Evolutionary conservation across 2,797 vertebrate genomes (phyloP), one percentile per base, ranked within the genome.

Genomic region (Eupleurogrammus muticus): DNA sequence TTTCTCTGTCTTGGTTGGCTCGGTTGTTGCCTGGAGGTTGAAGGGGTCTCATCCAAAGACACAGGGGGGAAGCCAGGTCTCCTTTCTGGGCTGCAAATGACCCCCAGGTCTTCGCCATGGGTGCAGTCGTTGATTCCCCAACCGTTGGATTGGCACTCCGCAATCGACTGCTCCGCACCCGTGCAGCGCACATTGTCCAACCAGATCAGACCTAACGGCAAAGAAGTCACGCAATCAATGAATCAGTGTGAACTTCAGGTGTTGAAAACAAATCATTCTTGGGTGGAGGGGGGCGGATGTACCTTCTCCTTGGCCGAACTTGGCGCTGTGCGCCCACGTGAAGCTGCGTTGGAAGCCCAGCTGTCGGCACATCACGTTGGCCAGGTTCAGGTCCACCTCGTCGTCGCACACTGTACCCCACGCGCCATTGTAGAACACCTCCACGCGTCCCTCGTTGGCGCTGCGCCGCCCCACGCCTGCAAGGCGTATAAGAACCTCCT

Each of bases 341-440:
- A 96, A 60, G 36, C 96, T 94, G 0, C 90, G 78, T 1, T 94
- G 74, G 24, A 95, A 99, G 64, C 98, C 98, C 82, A 99, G 88
- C 82, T 99, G 94, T 24, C 90, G 88, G 80, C 98, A 99, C 83
- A 95, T 89, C 1, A 99, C 96, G 0, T 92, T 93, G 57, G 96
- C 95, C 63, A 92, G 89, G 1, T 93, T 94, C 36, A 99, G 87
- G 77, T 96, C 93, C 32, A 99, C 97, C 77, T 97, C 93, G 0
- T 99, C 98, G 0, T 99, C 98, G 3, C 98, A 99, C 75, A 99
- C 92, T 0, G 97, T 97, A 53, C 98, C 98, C 98, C 98, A 99
- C 4, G 80, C 89, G 0, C 95, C 96, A 14, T 95, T 92, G 87
- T 98, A 92, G 50, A 95, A 87, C 50, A 99, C 95, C 88, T 99